phyloP scores from a whole-genome alignment of 2,888 invertebrate species.

The Zhuqinia jingwanae region DNA sequence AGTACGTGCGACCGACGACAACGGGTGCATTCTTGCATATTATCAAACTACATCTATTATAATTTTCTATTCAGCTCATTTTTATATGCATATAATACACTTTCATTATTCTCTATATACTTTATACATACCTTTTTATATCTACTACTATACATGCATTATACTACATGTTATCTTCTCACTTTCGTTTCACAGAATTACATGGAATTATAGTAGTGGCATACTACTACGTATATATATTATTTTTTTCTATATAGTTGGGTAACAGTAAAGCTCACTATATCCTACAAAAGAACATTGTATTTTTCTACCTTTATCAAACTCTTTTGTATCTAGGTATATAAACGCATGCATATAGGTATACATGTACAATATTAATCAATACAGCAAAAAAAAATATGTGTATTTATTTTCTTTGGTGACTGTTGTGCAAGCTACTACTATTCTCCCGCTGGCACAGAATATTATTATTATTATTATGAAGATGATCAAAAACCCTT shows the following conservation, averaged over 20 bases:
- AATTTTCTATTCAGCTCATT: neutral
- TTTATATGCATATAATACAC: neutral
- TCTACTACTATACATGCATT: neutral
- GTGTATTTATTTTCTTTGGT: conserved; percentile 19
- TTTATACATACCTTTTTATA: too few species aligned
- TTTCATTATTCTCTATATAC: too few species aligned
- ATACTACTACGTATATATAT: too few species aligned
- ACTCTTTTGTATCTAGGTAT: conserved; percentile 15
- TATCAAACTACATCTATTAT: conserved; percentile 29
- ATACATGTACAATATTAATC: conserved; percentile 1
- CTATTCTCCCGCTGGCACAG: conserved; percentile 24
- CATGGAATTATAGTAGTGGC: too few species aligned
- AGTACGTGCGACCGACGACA: conserved; percentile 6
- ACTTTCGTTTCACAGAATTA: too few species aligned
- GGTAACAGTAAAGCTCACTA: neutral
- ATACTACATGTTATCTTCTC: neutral
- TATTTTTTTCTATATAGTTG: too few species aligned
- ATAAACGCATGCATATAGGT: neutral
- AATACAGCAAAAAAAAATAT: conserved; percentile 20
- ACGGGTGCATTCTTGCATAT: conserved; percentile 65
- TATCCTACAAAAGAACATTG: conserved; percentile 1
- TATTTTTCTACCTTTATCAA: conserved; percentile 45
- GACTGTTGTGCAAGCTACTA: neutral
- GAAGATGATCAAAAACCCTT: conserved; percentile 43
- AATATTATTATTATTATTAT: too few species aligned